Percentiles rank a stretch among this genome's conserved stretches.
Evolutionary conservation across 2,888 invertebrate species (phyloP).

Genomic region (Hydrotaea diabolus): DNA sequence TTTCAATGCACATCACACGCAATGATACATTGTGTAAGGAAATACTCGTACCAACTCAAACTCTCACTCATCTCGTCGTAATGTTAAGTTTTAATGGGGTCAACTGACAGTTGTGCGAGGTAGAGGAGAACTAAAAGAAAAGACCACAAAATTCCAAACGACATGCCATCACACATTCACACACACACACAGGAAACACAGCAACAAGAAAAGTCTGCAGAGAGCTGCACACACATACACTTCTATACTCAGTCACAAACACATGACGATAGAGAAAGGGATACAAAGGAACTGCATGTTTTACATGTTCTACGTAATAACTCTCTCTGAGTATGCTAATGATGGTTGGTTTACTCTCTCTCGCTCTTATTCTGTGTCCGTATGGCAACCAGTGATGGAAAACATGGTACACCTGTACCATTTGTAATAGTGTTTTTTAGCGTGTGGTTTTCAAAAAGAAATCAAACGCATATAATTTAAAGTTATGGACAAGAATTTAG

Average conservation of each 20-base stretch:
- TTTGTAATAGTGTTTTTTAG: no score
- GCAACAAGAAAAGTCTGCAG: constrained; percentile 9
- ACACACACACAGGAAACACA: constrained; percentile 12
- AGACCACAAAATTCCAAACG: not conserved
- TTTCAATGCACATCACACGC: constrained; percentile 5
- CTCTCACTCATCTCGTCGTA: constrained; percentile 22
- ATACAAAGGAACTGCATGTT: not conserved
- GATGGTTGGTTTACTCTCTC: constrained; percentile 9
- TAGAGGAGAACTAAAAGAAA: not conserved
- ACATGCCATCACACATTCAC: constrained; percentile 13
- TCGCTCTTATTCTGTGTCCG: not conserved
- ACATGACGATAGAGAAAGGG: not conserved
- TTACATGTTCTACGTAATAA: not conserved
- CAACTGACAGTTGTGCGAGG: constrained; percentile 23
- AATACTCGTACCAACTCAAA: constrained; percentile 8
- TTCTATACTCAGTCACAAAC: no score
- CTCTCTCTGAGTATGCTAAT: not conserved
- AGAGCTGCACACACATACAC: not conserved
- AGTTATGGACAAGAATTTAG: no score
- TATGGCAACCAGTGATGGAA: no score
- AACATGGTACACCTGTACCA: no score
- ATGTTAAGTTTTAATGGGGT: constrained; percentile 50
- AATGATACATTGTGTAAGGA: constrained; percentile 46
- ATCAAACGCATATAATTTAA: no score
- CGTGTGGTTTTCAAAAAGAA: no score